Conservation (phyloP, 2,113 vertebrate species). For the Ochotona curzoniae region DNA sequence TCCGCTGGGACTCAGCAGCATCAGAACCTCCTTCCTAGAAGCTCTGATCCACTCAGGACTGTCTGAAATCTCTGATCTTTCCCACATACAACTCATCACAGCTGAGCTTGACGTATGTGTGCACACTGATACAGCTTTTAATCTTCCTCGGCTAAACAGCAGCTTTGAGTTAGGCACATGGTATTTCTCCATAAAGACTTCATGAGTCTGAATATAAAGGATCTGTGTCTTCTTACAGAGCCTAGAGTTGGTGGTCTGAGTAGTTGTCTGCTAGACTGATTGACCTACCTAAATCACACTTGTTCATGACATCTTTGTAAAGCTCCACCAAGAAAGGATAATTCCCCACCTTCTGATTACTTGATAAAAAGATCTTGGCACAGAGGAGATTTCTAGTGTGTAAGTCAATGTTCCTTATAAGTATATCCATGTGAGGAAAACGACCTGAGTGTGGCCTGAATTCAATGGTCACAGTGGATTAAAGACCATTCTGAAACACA, state of each 20-base stretch:
- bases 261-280: not conserved
- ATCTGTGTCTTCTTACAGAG: too few relatives aligned
- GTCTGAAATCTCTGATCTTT: not conserved
- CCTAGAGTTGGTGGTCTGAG: not conserved
- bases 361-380: not conserved
- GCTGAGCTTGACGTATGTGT: not conserved
- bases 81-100: not conserved
- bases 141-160: not conserved
- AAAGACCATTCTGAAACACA: not conserved
- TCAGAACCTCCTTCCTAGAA: not conserved
- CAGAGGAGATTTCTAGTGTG: not conserved
- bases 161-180: not conserved
- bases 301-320: too few relatives aligned
- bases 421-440: not conserved
- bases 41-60: not conserved
- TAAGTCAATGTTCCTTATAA: not conserved
- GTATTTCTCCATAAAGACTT: not conserved
- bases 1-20: not conserved
- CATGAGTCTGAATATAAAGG: not conserved
- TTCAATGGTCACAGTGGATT: not conserved
- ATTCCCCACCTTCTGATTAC: not conserved
- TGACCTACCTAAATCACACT: not conserved
- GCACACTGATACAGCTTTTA: not conserved
- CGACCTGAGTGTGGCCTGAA: not conserved
- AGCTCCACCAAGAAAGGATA: not conserved